These are phyloP conservation scores for Corythornis vintsioides DNA, from an alignment of 2,113 vertebrate genomes.

Conservation along the genomic window DNA sequence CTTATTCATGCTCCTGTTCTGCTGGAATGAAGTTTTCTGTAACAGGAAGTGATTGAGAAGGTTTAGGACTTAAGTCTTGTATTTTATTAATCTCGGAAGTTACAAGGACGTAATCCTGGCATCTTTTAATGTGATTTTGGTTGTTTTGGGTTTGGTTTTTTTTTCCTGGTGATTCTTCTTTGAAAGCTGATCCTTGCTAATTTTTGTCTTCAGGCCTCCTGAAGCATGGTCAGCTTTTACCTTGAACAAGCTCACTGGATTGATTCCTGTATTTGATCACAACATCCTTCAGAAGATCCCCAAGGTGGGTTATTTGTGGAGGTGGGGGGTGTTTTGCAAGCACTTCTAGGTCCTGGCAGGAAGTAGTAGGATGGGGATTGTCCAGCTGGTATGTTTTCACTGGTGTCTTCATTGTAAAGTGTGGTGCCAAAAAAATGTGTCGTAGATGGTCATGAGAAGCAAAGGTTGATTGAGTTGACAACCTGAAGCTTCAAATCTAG, in stretches of 20 bases:
- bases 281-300: constrained; percentile 39
- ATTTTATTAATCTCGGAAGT: not conserved
- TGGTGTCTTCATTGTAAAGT: not conserved
- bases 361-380: not conserved
- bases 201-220: constrained; percentile 24
- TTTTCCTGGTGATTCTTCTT: not conserved
- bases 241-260: constrained; percentile 15
- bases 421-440: not conserved
- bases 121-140: not conserved
- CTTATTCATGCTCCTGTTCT: not conserved
- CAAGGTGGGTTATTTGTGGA: not conserved
- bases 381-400: not conserved
- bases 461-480: not conserved
- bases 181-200: not conserved
- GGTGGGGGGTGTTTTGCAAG: not conserved
- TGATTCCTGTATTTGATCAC: constrained; percentile 16
- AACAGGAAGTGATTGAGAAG: not conserved
- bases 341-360: not conserved
- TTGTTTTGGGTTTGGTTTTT: too few species aligned
- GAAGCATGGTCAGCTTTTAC: constrained; percentile 54
- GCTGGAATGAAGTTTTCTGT: not conserved
- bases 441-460: too few species aligned
- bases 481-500: not conserved
- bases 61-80: not conserved
- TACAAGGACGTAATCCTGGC: not conserved